Conservation (phyloP, 2,797 vertebrate genomes). For the Micrastur ruficollis region DNA sequence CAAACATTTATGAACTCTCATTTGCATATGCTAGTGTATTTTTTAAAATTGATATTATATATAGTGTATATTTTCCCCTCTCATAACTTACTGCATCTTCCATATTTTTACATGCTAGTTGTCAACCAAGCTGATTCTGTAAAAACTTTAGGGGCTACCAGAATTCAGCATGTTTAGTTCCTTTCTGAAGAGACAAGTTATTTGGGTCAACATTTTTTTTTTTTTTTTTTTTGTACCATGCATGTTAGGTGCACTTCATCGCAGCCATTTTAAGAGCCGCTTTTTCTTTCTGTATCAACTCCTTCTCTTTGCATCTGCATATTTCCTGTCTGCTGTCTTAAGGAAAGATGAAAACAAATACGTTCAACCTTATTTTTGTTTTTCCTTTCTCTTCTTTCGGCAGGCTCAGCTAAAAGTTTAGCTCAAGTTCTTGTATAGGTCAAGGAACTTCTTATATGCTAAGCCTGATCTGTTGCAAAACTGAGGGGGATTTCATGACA, state of each 20-base stretch:
- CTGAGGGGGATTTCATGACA: background rate
- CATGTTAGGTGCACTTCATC: background rate
- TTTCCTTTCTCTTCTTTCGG: background rate
- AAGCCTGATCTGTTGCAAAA: background rate
- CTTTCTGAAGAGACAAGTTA: background rate
- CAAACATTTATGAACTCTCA: background rate
- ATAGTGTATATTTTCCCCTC: background rate
- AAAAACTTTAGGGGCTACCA: background rate
- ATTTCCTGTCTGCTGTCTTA: constrained; percentile 19
- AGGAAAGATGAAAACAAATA: constrained; percentile 22
- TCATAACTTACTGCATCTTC: background rate
- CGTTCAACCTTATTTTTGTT: background rate
- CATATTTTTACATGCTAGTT: background rate
- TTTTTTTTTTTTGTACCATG: background rate
- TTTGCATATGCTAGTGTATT: background rate
- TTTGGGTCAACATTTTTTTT: background rate
- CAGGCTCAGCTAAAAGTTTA: background rate
- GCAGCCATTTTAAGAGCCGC: background rate
- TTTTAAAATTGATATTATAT: background rate
- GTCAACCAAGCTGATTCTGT: background rate
- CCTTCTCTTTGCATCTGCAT: background rate
- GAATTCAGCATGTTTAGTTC: background rate
- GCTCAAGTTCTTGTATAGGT: background rate
- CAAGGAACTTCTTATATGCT: background rate
- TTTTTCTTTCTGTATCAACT: background rate